phyloP scores from a whole-genome alignment of 2,797 vertebrate species.

The Neoniphon sammara region DNA sequence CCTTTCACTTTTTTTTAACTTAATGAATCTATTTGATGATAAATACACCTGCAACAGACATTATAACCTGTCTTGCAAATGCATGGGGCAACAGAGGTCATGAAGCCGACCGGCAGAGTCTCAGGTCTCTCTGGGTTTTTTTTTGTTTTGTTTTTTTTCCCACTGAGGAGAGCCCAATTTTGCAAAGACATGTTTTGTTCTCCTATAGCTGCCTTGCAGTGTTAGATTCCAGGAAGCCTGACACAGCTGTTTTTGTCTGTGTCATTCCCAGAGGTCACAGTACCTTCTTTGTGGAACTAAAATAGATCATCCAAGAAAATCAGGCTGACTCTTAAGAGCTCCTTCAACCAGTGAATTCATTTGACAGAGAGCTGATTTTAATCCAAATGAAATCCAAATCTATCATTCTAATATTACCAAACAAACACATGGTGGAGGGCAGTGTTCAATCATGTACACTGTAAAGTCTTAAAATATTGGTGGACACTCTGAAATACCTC shows the following conservation, averaged over 20 bases:
- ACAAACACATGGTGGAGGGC: neutral
- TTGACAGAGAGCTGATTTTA: neutral
- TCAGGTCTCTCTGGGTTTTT: no score
- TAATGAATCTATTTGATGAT: slow-evolving; percentile 17
- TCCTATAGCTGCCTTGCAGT: no score
- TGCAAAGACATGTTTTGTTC: no score
- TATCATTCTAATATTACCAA: neutral
- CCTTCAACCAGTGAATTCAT: neutral
- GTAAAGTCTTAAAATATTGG: neutral
- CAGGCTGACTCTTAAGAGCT: no score
- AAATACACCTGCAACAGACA: slow-evolving; percentile 17
- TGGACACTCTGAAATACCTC: slow-evolving; percentile 3
- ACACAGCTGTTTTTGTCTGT: no score
- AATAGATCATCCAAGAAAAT: neutral
- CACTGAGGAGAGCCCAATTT: no score
- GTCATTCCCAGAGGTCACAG: neutral
- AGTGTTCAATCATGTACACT: neutral
- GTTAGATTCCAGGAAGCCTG: no score
- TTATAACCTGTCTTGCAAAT: slow-evolving; percentile 10
- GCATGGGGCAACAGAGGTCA: neutral
- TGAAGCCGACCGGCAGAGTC: no score
- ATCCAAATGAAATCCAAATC: neutral
- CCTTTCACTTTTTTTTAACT: slow-evolving; percentile 14
- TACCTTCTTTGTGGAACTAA: neutral
- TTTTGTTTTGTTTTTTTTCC: no score